Percentiles rank a stretch among this genome's conserved stretches.
Conservation (phyloP, 2,113 vertebrate species). For the Candoia aspera region DNA sequence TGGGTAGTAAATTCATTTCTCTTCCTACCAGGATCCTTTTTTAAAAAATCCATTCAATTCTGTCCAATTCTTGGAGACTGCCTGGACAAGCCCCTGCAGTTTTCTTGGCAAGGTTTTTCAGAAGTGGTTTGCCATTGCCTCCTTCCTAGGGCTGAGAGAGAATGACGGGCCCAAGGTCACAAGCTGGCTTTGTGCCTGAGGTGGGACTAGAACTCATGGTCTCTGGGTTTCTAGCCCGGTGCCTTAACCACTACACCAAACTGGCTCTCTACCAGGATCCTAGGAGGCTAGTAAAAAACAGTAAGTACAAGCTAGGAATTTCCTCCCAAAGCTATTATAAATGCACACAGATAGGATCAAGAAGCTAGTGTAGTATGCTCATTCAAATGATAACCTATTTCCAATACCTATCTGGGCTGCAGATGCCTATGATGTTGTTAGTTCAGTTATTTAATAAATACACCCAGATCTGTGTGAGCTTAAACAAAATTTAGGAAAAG, state of each 20-base stretch:
- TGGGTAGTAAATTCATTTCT: background rate
- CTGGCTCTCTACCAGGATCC: background rate
- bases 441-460: background rate
- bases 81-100: no score
- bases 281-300: background rate
- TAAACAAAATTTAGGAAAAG: background rate
- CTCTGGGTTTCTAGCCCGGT: no score
- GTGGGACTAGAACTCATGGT: no score
- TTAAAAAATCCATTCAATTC: no score
- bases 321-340: background rate
- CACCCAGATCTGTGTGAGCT: background rate
- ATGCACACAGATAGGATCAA: background rate
- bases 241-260: no score
- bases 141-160: no score
- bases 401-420: background rate
- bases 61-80: no score
- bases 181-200: no score
- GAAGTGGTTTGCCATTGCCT: no score
- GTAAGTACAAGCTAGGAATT: background rate
- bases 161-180: no score
- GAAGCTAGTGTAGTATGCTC: no score
- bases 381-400: background rate
- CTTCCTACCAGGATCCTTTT: background rate
- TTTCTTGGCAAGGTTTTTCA: no score
- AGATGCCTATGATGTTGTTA: background rate